These are phyloP conservation scores for Amphilophus citrinellus DNA, from an alignment of 2,113 vertebrate genomes.

Conservation along the genomic window DNA sequence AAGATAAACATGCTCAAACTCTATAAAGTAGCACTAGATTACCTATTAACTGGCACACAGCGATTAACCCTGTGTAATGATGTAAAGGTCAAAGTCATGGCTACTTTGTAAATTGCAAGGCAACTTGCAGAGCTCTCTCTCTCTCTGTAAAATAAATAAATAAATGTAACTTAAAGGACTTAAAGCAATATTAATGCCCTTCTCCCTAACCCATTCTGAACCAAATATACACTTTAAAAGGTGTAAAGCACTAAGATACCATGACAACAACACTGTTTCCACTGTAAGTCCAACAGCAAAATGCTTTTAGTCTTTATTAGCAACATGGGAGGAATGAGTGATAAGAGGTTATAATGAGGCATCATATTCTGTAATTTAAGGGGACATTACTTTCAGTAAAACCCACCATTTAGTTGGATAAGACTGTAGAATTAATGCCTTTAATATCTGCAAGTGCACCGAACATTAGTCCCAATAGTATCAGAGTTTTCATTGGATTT, in stretches of 20 bases:
- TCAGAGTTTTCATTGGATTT: not conserved
- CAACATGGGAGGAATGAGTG: not conserved
- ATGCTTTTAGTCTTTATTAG: constrained; percentile 6
- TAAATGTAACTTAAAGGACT: not conserved
- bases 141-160: too few relatives aligned
- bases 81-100: too few relatives aligned
- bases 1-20: too few relatives aligned
- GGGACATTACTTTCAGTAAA: not conserved
- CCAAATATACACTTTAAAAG: not conserved
- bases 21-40: too few relatives aligned
- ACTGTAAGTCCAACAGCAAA: not conserved
- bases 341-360: not conserved
- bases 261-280: not conserved
- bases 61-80: too few relatives aligned
- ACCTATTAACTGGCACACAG: too few relatives aligned
- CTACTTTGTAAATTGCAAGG: too few relatives aligned
- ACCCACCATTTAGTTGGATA: not conserved
- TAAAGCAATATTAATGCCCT: not conserved
- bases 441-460: not conserved
- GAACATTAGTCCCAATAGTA: not conserved
- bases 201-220: not conserved
- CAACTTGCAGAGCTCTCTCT: too few relatives aligned
- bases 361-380: not conserved
- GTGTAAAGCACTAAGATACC: not conserved
- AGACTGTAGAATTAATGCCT: not conserved